Conservation (phyloP, 2,113 vertebrate genomes). For the Pseudopipra pipra region DNA sequence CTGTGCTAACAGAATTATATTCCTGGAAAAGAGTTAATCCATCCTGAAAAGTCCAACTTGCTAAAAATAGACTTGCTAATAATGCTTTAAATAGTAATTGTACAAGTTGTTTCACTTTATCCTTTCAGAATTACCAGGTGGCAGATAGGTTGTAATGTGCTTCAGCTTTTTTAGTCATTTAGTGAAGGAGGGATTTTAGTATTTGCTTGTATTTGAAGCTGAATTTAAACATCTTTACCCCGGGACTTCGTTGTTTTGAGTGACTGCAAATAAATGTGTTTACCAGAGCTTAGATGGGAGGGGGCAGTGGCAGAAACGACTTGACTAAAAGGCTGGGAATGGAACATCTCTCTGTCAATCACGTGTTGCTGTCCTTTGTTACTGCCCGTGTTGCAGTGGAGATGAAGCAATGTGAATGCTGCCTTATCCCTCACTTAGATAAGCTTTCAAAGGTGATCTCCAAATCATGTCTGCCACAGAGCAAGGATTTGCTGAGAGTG, state of each 20-base stretch:
- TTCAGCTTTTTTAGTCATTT: background rate
- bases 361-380: constrained; percentile 33
- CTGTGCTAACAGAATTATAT: background rate
- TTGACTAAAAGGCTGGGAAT: background rate
- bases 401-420: constrained; percentile 48
- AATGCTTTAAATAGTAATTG: background rate
- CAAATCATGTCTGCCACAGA: constrained; percentile 60
- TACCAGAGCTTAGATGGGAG: background rate
- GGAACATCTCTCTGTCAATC: constrained; percentile 41
- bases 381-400: constrained; percentile 4
- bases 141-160: background rate
- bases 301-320: background rate
- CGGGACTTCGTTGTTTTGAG: background rate
- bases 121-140: background rate
- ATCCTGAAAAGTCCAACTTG: background rate
- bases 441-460: constrained; percentile 69
- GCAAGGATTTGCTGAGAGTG: constrained; percentile 61
- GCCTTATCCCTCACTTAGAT: constrained; percentile 64
- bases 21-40: background rate
- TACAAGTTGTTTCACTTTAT: background rate
- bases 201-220: background rate
- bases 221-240: background rate
- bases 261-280: background rate
- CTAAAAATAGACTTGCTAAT: background rate
- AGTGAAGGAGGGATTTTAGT: background rate